Evolutionary conservation across 2,113 vertebrate species (phyloP).

Genomic region (Entomyzon cyanotis): DNA sequence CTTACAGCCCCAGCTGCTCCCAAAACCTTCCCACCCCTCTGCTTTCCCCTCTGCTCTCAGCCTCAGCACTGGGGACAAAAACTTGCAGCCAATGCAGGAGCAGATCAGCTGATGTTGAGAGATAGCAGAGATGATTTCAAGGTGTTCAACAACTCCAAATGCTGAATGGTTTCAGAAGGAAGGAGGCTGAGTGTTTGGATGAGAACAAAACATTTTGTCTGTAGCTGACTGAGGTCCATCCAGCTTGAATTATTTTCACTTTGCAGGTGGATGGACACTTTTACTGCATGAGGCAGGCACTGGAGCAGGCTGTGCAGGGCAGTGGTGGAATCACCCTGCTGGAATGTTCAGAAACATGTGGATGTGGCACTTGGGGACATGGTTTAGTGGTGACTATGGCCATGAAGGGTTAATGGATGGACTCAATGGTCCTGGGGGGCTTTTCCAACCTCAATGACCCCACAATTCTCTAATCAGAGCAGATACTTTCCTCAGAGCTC

Average conservation of each 20-base stretch:
- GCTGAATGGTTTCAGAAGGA: not conserved
- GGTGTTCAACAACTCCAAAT: not conserved
- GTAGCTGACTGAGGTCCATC: no score
- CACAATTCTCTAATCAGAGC: not conserved
- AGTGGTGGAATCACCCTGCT: not conserved
- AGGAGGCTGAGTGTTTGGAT: not conserved
- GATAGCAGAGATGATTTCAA: not conserved
- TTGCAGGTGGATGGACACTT: not conserved
- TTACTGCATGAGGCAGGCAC: not conserved
- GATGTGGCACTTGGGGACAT: not conserved
- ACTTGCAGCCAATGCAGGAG: fast-evolving
- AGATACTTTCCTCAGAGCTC: not conserved
- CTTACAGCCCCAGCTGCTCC: not conserved
- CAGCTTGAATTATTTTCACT: not conserved
- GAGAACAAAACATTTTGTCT: not conserved
- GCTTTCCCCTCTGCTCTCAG: not conserved
- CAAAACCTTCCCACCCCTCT: not conserved
- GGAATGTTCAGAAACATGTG: not conserved
- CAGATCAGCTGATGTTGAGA: not conserved
- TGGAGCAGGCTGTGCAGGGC: not conserved
- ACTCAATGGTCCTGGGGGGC: not conserved
- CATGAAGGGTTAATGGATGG: not conserved
- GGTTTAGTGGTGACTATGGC: not conserved
- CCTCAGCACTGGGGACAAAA: not conserved
- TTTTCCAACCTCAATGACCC: not conserved